Percentiles rank a stretch among this genome's conserved stretches.
These are phyloP conservation scores for Tapirus terrestris DNA, from an alignment of 2,113 vertebrate species.

Conservation along the genomic window DNA sequence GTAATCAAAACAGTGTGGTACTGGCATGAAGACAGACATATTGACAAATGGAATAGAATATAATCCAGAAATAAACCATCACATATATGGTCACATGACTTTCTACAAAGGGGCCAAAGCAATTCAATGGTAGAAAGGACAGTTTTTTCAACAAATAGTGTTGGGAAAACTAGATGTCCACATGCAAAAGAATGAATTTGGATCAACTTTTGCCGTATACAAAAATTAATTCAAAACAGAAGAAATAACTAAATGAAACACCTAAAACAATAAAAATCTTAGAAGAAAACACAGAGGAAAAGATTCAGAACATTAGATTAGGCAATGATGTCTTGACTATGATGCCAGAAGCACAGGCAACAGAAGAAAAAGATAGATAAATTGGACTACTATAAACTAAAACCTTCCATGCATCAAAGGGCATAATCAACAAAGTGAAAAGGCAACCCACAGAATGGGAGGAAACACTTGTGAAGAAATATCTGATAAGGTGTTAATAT, in stretches of 20 bases:
- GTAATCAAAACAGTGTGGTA: not conserved
- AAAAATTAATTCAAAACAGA: not conserved
- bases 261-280: not conserved
- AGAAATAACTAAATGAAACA: not conserved
- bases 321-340: not conserved
- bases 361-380: not conserved
- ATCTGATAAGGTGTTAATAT: not conserved
- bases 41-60: not conserved
- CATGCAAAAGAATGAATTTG: not conserved
- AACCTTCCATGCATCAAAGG: not conserved
- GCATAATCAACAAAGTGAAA: not conserved
- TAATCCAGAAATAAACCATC: not conserved
- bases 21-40: not conserved
- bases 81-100: not conserved
- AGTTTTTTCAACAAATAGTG: not conserved
- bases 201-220: not conserved
- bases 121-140: not conserved
- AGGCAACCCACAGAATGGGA: not conserved
- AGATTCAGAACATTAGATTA: not conserved
- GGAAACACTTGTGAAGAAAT: not conserved
- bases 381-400: not conserved
- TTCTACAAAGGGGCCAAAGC: not conserved
- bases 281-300: not conserved
- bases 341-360: not conserved
- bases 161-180: not conserved